Evolutionary conservation across 2,797 vertebrate genomes (phyloP).

Genomic region (Scleropages formosus): DNA sequence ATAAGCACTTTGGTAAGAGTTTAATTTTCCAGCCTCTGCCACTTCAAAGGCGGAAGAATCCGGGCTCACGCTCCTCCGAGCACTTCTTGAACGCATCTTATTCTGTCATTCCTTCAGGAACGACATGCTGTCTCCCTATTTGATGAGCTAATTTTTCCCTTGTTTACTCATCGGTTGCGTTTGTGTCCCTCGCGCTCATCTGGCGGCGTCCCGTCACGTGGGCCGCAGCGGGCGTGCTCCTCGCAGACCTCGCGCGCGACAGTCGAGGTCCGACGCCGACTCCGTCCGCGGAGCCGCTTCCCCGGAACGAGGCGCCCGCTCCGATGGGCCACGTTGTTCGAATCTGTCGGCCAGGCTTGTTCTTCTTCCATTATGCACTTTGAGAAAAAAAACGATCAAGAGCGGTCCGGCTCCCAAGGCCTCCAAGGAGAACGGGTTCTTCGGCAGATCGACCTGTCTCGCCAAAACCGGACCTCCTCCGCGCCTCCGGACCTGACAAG

Average conservation of each 20-base stretch:
- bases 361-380: slow-evolving; percentile 76
- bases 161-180: slow-evolving; percentile 45
- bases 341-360: slow-evolving; percentile 72
- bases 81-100: neutral
- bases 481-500: slow-evolving; percentile 60
- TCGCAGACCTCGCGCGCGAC: slow-evolving; percentile 55
- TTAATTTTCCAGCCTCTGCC: slow-evolving; percentile 19
- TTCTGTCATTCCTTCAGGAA: slow-evolving; percentile 10
- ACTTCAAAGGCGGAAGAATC: slow-evolving; percentile 24
- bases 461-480: slow-evolving; percentile 41
- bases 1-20: slow-evolving; percentile 10
- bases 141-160: neutral
- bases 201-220: no score
- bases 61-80: slow-evolving; percentile 2
- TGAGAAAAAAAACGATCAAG: slow-evolving; percentile 57
- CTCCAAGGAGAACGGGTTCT: slow-evolving; percentile 17
- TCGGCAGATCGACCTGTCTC: slow-evolving; percentile 66
- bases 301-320: slow-evolving; percentile 67
- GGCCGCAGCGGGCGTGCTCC: neutral
- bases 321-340: slow-evolving; percentile 73
- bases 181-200: no score
- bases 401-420: slow-evolving; percentile 57
- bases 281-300: slow-evolving; percentile 65
- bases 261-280: slow-evolving; percentile 48
- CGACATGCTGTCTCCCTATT: neutral